Base-by-base conservation (phyloP, 2,888 invertebrate species). In the Melanostoma mellinum region DNA sequence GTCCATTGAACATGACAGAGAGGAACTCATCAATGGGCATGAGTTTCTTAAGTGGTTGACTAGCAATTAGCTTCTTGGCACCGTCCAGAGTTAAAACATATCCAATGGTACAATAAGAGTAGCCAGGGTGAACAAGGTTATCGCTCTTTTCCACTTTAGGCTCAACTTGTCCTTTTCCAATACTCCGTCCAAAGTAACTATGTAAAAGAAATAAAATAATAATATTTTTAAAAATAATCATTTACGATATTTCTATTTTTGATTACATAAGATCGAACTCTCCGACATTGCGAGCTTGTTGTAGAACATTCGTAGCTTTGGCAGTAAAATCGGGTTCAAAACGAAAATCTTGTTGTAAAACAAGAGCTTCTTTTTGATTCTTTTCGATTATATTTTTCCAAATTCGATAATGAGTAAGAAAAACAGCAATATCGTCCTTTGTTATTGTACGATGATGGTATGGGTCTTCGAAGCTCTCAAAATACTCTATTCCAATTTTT, bases 51-150 rank as follows among this genome's bases (percentile, higher is more conserved):
- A 99, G 91, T 0, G 99, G 99, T 40, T 95, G 92, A 0, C 95
- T 96, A 3, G 92, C 93, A 10, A 91, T 63, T 32, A 99, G 93
- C 90, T 98, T 99, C 82, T 92, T 92, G 0, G 98, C 99, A 0
- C 99, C 99, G 40, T 92, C 89, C 6, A 92, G 89, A 2, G 95
- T 96, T 8, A 99, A 90, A 63, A 96, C 92, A 90, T 99, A 99
- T 20, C 97, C 97, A 4, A 99, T 92, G 0, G 99, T 99, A 99
- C 99, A 99, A 91, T 99, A 99, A 0, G 99, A 98, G 90, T 99
- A 99, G 33, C 95, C 94, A 0, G 96, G 96, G 87, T 93, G 92
- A 0, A 96, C 96, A 2, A 97, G 92, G 85, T 93, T 93, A 20
- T 93, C 92, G 0, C 95, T 94, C 10, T 94, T 94, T n/a, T 93